Conservation (phyloP, 2,888 invertebrate genomes). For the Actias luna region DNA sequence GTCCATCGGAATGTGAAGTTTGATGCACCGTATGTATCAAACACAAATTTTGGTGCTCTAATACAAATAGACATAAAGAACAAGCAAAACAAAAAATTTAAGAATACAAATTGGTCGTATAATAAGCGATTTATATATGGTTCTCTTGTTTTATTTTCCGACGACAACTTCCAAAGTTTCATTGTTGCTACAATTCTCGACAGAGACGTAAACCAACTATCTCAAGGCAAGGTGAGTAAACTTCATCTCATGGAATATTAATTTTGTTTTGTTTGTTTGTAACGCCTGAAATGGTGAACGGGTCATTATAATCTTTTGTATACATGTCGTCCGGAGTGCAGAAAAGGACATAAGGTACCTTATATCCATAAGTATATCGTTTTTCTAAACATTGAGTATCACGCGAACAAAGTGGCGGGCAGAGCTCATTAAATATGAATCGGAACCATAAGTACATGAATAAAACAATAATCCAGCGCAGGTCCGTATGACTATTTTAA, state of each 20-base stretch:
- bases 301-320: no score
- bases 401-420: no score
- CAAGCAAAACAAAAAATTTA: slow-evolving; percentile 43
- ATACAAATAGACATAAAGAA: slow-evolving; percentile 47
- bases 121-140: slow-evolving; percentile 85
- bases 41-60: slow-evolving; percentile 57
- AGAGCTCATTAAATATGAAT: no score
- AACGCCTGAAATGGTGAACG: no score
- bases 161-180: slow-evolving; percentile 84
- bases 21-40: slow-evolving; percentile 51
- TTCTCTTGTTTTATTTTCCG: slow-evolving; percentile 86
- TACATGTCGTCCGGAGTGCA: no score
- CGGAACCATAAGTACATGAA: no score
- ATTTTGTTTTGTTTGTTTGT: no score
- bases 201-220: slow-evolving; percentile 62
- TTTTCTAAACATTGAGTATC: no score
- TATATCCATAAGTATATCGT: no score
- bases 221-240: slow-evolving; percentile 52
- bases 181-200: slow-evolving; percentile 85
- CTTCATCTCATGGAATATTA: neutral
- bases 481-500: no score
- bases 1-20: slow-evolving; percentile 69
- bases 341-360: no score
- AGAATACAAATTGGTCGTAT: slow-evolving; percentile 61
- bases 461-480: no score